Evolutionary conservation across 2,888 invertebrate species (phyloP).

Genomic region (Sisyra nigra): DNA sequence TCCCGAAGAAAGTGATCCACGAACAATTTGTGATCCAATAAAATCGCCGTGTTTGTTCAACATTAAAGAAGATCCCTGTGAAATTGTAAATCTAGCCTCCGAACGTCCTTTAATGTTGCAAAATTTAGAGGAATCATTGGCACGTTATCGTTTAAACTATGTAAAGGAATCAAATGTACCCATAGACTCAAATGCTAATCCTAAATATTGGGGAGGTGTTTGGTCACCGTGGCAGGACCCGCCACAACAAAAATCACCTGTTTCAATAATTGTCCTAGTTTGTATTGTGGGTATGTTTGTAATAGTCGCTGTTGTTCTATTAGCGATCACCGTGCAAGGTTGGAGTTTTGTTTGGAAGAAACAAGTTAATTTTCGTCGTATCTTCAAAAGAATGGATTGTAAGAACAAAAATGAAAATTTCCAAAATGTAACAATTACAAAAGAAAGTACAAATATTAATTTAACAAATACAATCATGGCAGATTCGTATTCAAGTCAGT

Average conservation of each 20-base stretch:
- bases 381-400: no score
- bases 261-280: no score
- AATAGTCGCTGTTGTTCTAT: no score
- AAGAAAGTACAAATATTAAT: no score
- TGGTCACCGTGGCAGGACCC: slow-evolving; percentile 42
- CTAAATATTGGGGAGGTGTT: slow-evolving; percentile 32
- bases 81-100: slow-evolving; percentile 29
- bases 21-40: slow-evolving; percentile 20
- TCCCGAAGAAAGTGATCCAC: slow-evolving; percentile 17
- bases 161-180: slow-evolving; percentile 28
- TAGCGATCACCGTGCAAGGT: not conserved
- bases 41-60: slow-evolving; percentile 32
- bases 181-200: slow-evolving; percentile 31
- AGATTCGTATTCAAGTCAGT: no score
- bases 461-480: no score
- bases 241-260: slow-evolving; percentile 12
- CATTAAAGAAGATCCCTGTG: slow-evolving; percentile 33
- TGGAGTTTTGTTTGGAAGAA: not conserved
- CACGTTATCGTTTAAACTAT: slow-evolving; percentile 26
- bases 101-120: slow-evolving; percentile 23
- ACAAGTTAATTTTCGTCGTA: no score
- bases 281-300: no score
- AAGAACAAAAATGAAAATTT: no score
- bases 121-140: slow-evolving; percentile 28
- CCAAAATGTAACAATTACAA: no score